Evolutionary conservation across 2,113 vertebrate genomes (phyloP).

Genomic region (Loxodonta africana): DNA sequence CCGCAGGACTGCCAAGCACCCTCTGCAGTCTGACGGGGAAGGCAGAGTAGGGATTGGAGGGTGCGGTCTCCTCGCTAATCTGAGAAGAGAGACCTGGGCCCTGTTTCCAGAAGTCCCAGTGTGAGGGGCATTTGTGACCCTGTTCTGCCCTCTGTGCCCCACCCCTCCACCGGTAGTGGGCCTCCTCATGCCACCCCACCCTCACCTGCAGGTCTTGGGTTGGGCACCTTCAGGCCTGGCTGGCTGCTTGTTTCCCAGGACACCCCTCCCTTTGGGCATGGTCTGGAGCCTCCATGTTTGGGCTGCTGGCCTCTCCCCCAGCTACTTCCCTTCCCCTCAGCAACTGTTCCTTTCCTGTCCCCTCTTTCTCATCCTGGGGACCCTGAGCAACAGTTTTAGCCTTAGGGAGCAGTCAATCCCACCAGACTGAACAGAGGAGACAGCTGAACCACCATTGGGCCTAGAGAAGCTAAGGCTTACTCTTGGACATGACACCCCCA

Average conservation of each 20-base stretch:
- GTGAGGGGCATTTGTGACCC: not conserved
- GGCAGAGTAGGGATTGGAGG: not conserved
- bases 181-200: not conserved
- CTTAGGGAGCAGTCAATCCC: not conserved
- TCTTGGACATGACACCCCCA: not conserved
- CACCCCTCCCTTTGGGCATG: not conserved
- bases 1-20: conserved; percentile 54
- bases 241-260: conserved; percentile 3
- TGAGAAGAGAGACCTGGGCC: not conserved
- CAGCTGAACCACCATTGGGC: not conserved
- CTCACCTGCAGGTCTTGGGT: not conserved
- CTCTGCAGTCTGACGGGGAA: conserved; percentile 43
- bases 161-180: not conserved
- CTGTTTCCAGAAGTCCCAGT: not conserved
- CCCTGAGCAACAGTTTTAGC: not conserved
- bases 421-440: not conserved
- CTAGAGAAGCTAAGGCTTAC: not conserved
- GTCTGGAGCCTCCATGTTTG: not conserved
- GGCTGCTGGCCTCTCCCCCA: too few species aligned
- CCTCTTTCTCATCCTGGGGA: not conserved
- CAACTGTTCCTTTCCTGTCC: not conserved
- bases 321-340: not conserved
- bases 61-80: not conserved
- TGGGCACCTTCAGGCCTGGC: conserved; percentile 24
- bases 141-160: not conserved